Percentiles rank a stretch among this genome's conserved stretches.
phyloP scores from a whole-genome alignment of 2,797 vertebrate species.

The Bucorvus abyssinicus region DNA sequence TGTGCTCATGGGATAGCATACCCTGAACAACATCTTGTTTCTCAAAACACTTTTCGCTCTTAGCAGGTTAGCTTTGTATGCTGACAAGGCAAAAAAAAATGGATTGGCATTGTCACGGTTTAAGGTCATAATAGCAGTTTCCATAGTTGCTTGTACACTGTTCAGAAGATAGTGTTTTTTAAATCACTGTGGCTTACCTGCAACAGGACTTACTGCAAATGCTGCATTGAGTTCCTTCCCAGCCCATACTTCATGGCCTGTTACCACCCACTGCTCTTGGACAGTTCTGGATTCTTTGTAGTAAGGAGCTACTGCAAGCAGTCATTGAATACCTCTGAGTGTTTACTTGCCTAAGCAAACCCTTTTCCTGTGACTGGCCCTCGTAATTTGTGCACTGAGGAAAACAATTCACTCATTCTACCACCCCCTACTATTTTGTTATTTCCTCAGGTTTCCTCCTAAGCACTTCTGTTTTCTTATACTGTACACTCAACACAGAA shows the following conservation, averaged over 20 bases:
- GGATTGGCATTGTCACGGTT: not conserved
- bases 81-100: not conserved
- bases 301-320: not conserved
- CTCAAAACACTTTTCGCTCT: not conserved
- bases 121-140: not conserved
- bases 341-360: conserved; percentile 5
- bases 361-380: not conserved
- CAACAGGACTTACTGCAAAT: not conserved
- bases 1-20: not conserved
- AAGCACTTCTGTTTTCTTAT: not conserved
- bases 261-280: not conserved
- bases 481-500: not conserved
- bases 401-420: not conserved
- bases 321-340: not conserved
- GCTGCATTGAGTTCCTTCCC: not conserved
- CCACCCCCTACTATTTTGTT: not conserved
- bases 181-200: not conserved
- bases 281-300: not conserved
- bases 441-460: not conserved
- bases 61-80: not conserved
- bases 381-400: not conserved
- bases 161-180: not conserved
- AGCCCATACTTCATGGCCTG: not conserved
- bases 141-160: not conserved
- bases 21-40: not conserved